phyloP scores from a whole-genome alignment of 2,888 invertebrate species.

The Lithodes maja region DNA sequence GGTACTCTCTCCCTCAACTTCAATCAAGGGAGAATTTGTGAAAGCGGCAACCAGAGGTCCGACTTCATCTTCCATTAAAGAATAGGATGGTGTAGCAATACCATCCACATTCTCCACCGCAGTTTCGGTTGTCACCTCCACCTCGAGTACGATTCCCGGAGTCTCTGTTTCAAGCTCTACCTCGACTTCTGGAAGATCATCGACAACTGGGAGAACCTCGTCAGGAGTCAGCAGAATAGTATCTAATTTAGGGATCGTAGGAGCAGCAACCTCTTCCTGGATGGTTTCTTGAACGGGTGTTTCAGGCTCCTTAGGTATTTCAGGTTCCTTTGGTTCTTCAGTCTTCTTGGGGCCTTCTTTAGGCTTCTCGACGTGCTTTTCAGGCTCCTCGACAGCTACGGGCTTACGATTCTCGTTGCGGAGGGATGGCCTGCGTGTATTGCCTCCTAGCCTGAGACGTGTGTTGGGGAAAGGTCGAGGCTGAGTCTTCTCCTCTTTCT shows the following conservation, averaged over 20 bases:
- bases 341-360: background rate
- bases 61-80: background rate
- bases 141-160: background rate
- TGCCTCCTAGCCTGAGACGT: background rate
- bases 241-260: background rate
- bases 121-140: background rate
- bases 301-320: background rate
- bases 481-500: background rate
- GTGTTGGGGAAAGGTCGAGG: background rate
- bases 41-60: background rate
- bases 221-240: background rate
- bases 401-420: constrained; percentile 1
- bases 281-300: background rate
- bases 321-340: background rate
- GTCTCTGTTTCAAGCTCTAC: background rate
- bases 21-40: background rate
- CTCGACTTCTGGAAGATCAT: background rate
- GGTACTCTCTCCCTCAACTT: background rate
- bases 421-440: background rate
- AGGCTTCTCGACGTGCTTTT: background rate
- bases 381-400: background rate
- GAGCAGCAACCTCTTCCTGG: background rate
- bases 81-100: background rate
- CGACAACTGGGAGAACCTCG: background rate
- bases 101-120: background rate